A percentile compares a stretch with the other conserved stretches of the same genome.
phyloP scores from a whole-genome alignment of 1,140 invertebrate genomes.

The Drosophila repletoides region DNA sequence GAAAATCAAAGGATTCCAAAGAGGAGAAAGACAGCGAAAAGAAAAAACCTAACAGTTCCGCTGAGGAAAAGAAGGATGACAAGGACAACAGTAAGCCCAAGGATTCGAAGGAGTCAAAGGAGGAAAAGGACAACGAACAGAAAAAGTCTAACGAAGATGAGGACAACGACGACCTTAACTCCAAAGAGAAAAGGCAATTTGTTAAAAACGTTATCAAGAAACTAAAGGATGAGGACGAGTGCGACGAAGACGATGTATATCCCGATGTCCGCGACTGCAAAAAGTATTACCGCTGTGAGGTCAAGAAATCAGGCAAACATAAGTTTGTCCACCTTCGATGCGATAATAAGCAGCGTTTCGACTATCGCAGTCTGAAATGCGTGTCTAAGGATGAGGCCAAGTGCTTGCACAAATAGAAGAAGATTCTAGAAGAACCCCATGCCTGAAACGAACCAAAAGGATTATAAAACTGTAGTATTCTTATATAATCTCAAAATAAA shows the following conservation, averaged over 20 bases:
- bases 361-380: conserved; percentile 40
- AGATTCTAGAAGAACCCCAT: not conserved
- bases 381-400: conserved; percentile 46
- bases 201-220: conserved; percentile 68
- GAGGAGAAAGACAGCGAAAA: conserved; percentile 36
- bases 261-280: conserved; percentile 69
- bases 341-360: conserved; percentile 61
- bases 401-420: conserved; percentile 50
- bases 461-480: conserved; percentile 22
- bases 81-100: conserved; percentile 16
- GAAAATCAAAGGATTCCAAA: conserved; percentile 29
- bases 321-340: conserved; percentile 58
- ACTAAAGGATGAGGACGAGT: conserved; percentile 65
- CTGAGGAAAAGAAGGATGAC: conserved; percentile 23
- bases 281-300: conserved; percentile 70
- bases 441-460: not conserved
- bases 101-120: conserved; percentile 31
- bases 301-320: conserved; percentile 61
- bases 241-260: conserved; percentile 66
- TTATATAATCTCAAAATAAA: conserved; percentile 47
- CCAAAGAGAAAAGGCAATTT: conserved; percentile 59
- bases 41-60: conserved; percentile 18
- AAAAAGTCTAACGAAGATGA: conserved; percentile 49
- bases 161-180: conserved; percentile 50
- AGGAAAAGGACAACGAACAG: conserved; percentile 30